Percentiles rank a stretch among this genome's conserved stretches.
Conservation (phyloP, 2,797 vertebrate genomes). For the Myotis pilosus region DNA sequence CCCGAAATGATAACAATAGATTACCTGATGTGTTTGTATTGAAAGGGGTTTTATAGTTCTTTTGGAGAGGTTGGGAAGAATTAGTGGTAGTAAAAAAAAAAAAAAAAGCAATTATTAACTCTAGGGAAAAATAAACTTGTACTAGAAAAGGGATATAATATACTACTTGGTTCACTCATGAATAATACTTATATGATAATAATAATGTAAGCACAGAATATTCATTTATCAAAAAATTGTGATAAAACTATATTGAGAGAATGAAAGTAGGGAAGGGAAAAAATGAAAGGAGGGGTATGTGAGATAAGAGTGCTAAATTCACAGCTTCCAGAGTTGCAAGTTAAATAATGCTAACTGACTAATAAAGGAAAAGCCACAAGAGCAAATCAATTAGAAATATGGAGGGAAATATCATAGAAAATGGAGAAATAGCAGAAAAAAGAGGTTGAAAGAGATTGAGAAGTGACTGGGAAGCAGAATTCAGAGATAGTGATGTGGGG, state of each 20-base stretch:
- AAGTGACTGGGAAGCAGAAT: neutral
- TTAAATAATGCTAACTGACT: neutral
- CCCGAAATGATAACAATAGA: neutral
- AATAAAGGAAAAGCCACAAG: neutral
- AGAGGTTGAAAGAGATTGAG: neutral
- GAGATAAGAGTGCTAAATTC: neutral
- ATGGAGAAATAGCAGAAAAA: neutral
- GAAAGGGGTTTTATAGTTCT: neutral
- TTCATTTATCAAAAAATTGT: neutral
- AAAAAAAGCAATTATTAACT: neutral
- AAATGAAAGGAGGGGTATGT: neutral
- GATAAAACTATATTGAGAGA: neutral
- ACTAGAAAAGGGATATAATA: neutral
- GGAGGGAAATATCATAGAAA: neutral
- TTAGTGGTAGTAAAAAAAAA: neutral
- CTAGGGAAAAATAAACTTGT: neutral
- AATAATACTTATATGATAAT: neutral
- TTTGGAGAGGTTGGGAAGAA: neutral
- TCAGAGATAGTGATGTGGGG: neutral
- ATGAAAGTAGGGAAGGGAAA: neutral
- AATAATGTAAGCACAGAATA: neutral
- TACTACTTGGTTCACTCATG: neutral
- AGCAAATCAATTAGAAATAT: neutral
- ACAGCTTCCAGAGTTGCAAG: neutral
- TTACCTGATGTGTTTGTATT: neutral